These are phyloP conservation scores for Poecile montanus DNA, from an alignment of 2,797 vertebrate genomes.

Conservation along the genomic window DNA sequence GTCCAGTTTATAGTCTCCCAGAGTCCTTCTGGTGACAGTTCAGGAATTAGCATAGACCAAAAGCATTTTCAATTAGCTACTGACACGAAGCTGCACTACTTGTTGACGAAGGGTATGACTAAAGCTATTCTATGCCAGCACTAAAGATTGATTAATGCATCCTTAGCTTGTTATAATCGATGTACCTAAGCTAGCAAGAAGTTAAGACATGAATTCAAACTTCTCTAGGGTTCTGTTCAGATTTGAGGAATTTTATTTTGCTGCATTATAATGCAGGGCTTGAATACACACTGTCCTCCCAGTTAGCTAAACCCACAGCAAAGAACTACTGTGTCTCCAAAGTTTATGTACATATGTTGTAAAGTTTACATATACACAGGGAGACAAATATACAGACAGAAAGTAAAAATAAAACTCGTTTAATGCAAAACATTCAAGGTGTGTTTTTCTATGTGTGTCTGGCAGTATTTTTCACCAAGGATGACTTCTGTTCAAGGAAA, in stretches of 20 bases:
- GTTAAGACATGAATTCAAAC: background rate
- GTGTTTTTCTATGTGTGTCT: background rate
- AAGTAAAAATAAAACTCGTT: slow-evolving; percentile 25
- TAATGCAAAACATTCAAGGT: background rate
- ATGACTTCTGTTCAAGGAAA: background rate
- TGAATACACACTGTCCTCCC: background rate
- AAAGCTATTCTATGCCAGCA: background rate
- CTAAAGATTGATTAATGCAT: background rate
- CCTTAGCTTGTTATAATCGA: background rate
- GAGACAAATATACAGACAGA: background rate
- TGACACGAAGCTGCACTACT: background rate
- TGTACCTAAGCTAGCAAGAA: background rate
- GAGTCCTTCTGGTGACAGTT: background rate
- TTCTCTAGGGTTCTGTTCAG: background rate
- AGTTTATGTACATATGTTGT: background rate
- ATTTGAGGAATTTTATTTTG: background rate
- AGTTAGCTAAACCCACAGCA: background rate
- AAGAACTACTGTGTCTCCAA: background rate
- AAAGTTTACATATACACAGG: background rate
- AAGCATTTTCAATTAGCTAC: background rate
- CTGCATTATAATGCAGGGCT: background rate
- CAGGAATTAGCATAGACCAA: background rate
- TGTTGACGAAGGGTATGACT: background rate
- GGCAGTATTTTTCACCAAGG: background rate
- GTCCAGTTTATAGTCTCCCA: background rate